phyloP scores from a whole-genome alignment of 2,797 vertebrate species.

The Enteromius viviparus region DNA sequence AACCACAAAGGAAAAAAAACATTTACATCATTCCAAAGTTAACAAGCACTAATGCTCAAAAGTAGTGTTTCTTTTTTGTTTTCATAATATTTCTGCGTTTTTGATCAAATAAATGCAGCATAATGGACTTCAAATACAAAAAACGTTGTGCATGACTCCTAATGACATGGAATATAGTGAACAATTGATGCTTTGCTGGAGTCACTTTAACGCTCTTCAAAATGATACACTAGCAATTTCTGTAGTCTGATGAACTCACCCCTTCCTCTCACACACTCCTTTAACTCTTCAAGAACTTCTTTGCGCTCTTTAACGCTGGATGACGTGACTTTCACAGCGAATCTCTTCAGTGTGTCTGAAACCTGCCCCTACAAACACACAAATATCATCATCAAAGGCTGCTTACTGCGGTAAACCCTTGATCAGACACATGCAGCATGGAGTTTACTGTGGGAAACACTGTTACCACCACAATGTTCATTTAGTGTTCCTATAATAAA shows the following conservation, averaged over 20 bases:
- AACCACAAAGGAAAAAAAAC: background rate
- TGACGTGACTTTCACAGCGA: constrained; percentile 93
- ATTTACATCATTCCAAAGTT: background rate
- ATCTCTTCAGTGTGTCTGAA: constrained; percentile 93
- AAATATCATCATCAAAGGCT: background rate
- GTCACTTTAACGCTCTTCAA: background rate
- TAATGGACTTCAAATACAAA: background rate
- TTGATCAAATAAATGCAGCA: background rate
- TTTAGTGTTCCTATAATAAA: background rate
- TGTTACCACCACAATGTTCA: too few relatives aligned
- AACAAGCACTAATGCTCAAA: background rate
- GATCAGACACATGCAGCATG: background rate
- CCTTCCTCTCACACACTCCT: constrained; percentile 86
- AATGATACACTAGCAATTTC: background rate
- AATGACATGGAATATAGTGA: background rate
- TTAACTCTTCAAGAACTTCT: constrained; percentile 88
- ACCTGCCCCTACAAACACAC: constrained; percentile 73
- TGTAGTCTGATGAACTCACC: constrained; percentile 71
- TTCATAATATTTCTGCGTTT: background rate
- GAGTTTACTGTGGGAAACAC: too few relatives aligned
- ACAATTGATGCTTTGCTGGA: background rate
- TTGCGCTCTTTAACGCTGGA: constrained; percentile 92
- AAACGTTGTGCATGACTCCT: background rate
- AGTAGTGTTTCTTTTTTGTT: background rate
- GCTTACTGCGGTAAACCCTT: too few relatives aligned